A percentile compares a stretch with the other conserved stretches of the same genome.
Evolutionary conservation across 2,113 vertebrate genomes (phyloP).

Genomic region (Heteronetta atricapilla): DNA sequence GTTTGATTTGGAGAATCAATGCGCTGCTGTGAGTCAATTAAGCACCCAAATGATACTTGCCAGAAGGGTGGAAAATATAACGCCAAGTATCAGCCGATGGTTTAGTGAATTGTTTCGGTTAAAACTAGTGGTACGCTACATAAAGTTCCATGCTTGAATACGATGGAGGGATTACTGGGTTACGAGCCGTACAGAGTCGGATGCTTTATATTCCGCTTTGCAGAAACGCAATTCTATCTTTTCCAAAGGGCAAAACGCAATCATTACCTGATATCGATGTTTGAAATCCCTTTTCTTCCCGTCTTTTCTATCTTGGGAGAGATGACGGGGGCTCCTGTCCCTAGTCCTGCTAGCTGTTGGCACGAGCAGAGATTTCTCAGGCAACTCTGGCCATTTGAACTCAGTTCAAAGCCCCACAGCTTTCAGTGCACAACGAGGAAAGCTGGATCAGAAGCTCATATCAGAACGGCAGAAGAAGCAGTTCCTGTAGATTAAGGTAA

Average conservation of each 20-base stretch:
- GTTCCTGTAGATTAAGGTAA: not conserved
- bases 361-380: not conserved
- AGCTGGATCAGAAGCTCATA: not conserved
- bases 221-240: not conserved
- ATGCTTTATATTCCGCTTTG: not conserved
- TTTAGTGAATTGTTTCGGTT: not conserved
- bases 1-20: not conserved
- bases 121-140: not conserved
- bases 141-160: not conserved
- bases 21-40: not conserved
- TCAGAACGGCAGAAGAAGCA: not conserved
- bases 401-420: not conserved
- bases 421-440: not conserved
- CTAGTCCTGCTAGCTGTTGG: rapidly evolving
- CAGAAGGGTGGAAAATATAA: not conserved
- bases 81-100: not conserved
- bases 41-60: not conserved
- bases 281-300: not conserved
- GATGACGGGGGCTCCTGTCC: not conserved
- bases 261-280: not conserved
- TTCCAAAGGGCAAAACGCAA: not conserved
- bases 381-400: not conserved
- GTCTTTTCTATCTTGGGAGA: rapidly evolving
- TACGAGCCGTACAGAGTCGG: not conserved
- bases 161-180: not conserved